A percentile compares a stretch with the other conserved stretches of the same genome.
Conservation (phyloP, 1,140 invertebrate genomes). For the Andrena cerasifolii region DNA sequence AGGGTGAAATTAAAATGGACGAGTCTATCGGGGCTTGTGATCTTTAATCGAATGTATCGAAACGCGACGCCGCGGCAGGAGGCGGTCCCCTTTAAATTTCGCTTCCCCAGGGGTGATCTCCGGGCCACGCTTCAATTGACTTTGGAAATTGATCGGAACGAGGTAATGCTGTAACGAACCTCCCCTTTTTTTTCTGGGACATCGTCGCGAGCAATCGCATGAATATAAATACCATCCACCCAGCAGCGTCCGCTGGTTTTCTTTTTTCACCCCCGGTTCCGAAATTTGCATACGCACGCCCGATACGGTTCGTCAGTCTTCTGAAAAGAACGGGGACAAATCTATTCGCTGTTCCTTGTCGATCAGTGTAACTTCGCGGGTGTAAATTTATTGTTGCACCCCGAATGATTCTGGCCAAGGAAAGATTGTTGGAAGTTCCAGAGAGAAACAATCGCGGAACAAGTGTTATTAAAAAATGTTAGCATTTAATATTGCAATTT, state of each 20-base stretch:
- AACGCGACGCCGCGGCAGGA: conserved; percentile 1
- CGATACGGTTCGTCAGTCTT: neutral
- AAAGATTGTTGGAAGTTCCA: too few relatives aligned
- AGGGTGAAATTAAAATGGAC: conserved; percentile 29
- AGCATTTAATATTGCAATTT: too few relatives aligned
- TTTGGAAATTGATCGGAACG: conserved; percentile 59
- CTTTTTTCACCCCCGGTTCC: neutral
- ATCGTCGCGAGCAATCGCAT: conserved; percentile 50
- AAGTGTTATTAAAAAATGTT: too few relatives aligned
- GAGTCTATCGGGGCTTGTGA: neutral
- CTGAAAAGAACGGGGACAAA: conserved; percentile 9
- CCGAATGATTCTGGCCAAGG: too few relatives aligned
- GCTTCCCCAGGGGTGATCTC: conserved; percentile 46
- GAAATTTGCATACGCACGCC: conserved; percentile 23
- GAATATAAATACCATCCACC: conserved; percentile 51
- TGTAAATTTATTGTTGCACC: too few relatives aligned
- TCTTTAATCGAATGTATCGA: conserved; percentile 25
- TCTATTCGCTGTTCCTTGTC: conserved; percentile 13
- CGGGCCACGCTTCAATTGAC: conserved; percentile 51
- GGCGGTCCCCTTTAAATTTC: conserved; percentile 46
- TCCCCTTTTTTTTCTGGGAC: conserved; percentile 21
- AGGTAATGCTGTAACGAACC: conserved; percentile 57
- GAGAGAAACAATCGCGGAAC: too few relatives aligned
- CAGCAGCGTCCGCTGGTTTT: conserved; percentile 1
- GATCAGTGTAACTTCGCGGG: neutral